Evolutionary conservation across 2,113 vertebrate genomes (phyloP), one percentile per base, ranked within the genome.

Genomic region (Anguilla japonica): DNA sequence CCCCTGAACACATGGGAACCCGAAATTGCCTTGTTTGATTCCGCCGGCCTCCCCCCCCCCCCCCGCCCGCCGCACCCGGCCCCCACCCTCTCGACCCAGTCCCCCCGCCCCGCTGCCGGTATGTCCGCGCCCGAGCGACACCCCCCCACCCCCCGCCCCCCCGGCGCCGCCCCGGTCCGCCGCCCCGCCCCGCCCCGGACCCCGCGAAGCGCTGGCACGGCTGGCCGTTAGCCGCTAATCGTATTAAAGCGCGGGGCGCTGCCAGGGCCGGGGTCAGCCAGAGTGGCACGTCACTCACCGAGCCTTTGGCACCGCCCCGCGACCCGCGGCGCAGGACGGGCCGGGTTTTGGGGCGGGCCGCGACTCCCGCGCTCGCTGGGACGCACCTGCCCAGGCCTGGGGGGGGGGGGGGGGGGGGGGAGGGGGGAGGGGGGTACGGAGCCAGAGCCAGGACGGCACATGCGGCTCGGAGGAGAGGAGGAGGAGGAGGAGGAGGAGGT

Each of bases 241-340:
- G 95, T 94, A 96, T 96, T 96, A 96, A 93, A 34, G 93, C 94
- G 93, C 91, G 92, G 88, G 87, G 92, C 87, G 91, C 90, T 94
- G 94, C 95, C 94, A 96, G 94, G 92, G 92, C 88, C 89, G 90
- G 92, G 95, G 95, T 96, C 95, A 95, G 94, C 94, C 95, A 95
- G 95, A 96, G 95, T 95, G 94, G 93, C 94, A 96, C 94, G 92
- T 95, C 95, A 95, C 92, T 96, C 95, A 95, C 60, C 57, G 86
- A 92, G 95, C 95, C 95, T 95, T 95, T 94, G 94, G 93, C 92
- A 94, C 89, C 91, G 91, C 85, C 85, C 87, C 80, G 84, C 92
- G 91, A 95, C 94, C 94, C 88, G 53, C 50, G 4, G 41, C 29
- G 79, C n/a, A n/a, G 29, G 22, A 15, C 50, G 85, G 60, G 79